Evolutionary conservation across 2,888 invertebrate genomes (phyloP).

Genomic region (Andrena haemorrhoa): DNA sequence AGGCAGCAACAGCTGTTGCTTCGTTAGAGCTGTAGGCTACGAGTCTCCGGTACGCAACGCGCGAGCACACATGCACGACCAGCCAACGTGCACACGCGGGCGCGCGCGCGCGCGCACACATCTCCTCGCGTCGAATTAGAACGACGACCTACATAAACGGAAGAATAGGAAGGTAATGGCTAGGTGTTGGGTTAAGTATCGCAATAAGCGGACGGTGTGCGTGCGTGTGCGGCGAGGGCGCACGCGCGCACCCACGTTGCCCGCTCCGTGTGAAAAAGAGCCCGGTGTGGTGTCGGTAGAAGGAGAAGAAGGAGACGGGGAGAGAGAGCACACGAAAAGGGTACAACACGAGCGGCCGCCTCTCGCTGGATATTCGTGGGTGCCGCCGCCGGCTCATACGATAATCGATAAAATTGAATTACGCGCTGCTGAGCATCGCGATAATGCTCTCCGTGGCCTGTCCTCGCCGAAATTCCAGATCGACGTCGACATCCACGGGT

Average conservation of each 20-base stretch:
- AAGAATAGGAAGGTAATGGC: conserved; percentile 69
- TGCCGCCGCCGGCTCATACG: conserved; percentile 65
- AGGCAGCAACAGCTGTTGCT: conserved; percentile 76
- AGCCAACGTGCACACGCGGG: background rate
- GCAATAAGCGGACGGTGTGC: conserved; percentile 57
- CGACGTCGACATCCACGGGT: conserved; percentile 34
- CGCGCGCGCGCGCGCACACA: conserved; percentile 15
- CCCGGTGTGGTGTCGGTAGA: conserved; percentile 18
- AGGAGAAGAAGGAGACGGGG: conserved; percentile 56
- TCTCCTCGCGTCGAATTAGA: conserved; percentile 67
- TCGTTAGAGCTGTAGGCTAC: conserved; percentile 58
- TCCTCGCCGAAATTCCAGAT: conserved; percentile 65
- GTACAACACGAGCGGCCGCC: conserved; percentile 60
- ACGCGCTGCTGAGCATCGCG: conserved; percentile 73
- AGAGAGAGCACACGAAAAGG: conserved; percentile 60
- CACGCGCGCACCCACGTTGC: conserved; percentile 48
- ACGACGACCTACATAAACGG: conserved; percentile 71
- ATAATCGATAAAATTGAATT: conserved; percentile 76
- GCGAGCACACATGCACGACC: background rate
- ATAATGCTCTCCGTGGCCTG: conserved; percentile 61
- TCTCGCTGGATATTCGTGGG: conserved; percentile 70
- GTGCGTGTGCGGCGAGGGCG: conserved; percentile 34
- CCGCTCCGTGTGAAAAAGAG: conserved; percentile 35
- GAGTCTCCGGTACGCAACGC: conserved; percentile 41
- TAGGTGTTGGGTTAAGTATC: conserved; percentile 66